Evolutionary conservation across 2,113 vertebrate genomes (phyloP), one percentile per base, ranked within the genome.

Genomic region (Corvus moneduloides): DNA sequence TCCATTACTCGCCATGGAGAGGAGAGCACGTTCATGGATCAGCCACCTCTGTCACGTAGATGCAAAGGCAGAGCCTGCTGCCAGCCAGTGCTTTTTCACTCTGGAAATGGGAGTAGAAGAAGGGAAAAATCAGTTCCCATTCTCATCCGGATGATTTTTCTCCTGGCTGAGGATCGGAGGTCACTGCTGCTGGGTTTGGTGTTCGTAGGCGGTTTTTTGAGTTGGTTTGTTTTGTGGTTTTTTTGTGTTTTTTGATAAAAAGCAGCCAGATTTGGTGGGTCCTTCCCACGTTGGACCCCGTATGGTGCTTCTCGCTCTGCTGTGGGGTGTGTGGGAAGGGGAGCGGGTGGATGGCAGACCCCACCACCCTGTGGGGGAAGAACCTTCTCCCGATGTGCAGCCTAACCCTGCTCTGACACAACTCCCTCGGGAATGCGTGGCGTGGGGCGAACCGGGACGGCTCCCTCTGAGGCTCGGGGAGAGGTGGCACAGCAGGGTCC

Each of bases 391-490:
- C 2, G 14, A 1, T 0, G 4, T 0, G 10, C 59, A 43, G 43
- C 39, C 39, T 41, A 41, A 41, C 39, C 39, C 39, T 41, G 11
- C 39, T 41, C 39, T 41, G 39, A 5, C 52, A 32, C 61, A 7
- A 0, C 23, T 44, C 52, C 68, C 86, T 2, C 0, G 37, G 44
- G 11, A 17, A 4, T 2, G 13, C 1, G 19, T 0, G 43, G 1
- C 11, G 26, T 3, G 51, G 32, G 69, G 24, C 6, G 14, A 26
- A 6, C 6, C 9, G 18, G 41, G 20, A 2, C 1, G 32, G 49
- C 1, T 16, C 51, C 30, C 49, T 18, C 2, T 0, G 49, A 4
- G 23, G 9, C 37, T 4, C 3, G 21, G 43, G 51, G 5, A 27
- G 30, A 2, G 33, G 51, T 4, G 64, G 7, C 64, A 16, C 64